Evolutionary conservation across 2,113 vertebrate species (phyloP), one percentile per base, ranked within the genome.

Genomic region (Caranx ignobilis): DNA sequence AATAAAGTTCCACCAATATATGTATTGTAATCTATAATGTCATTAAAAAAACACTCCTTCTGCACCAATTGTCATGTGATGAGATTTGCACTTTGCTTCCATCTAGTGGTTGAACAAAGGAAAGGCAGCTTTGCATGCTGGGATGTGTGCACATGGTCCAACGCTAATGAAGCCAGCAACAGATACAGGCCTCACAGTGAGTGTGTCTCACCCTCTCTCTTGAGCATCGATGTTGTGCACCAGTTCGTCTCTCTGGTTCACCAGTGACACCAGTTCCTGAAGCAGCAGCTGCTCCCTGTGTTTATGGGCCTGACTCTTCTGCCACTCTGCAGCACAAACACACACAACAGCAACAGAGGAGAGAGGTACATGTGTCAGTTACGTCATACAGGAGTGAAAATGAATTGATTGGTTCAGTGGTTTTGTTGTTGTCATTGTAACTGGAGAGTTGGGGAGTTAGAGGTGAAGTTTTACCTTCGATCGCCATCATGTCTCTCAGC

Each of bases 241-340:
- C 86, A 98, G 92, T 60, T 96, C 93, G 2, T 97, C 96, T 6
- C 97, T 92, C 92, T 96, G 96, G 90, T 98, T 96, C 77, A 98
- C 97, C 87, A 98, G 90, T 0, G 96, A 95, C 37, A 98, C 96
- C 73, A 98, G 91, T 61, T 98, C 97, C 83, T 96, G 95, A 0
- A 98, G 92, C 34, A 98, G 90, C 12, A 98, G 94, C 74, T 96
- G 95, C 79, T 97, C 96, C 19, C 96, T 92, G 37, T 89, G 95
- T 83, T 95, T 94, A 11, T 97, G 96, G 7, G 91, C 94, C 4
- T 90, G 86, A 0, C 95, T 96, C 85, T 98, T 97, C 90, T 95
- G 93, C 93, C 94, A 95, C 3, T 97, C 97, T 97, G 85, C 15
- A 68, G 2, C 50, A 60, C 7, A 47, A 32, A 68, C 8, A 83